phyloP scores from a whole-genome alignment of 2,113 vertebrate species.

The Pao palembangensis region DNA sequence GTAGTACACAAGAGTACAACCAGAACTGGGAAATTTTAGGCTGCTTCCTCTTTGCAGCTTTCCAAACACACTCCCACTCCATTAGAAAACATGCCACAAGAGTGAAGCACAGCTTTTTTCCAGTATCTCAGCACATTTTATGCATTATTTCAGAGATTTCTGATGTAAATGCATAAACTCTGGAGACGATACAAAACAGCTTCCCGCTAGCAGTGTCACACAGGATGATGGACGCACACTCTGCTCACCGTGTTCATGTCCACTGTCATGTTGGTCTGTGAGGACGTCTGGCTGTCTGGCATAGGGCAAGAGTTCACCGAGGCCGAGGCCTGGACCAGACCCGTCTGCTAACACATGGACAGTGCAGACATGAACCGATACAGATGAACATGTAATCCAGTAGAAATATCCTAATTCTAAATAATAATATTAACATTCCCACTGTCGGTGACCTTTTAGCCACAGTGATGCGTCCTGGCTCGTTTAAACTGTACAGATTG shows the following conservation, averaged over 20 bases:
- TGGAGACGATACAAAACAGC: not conserved
- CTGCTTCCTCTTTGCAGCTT: constrained; percentile 42
- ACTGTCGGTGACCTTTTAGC: no score
- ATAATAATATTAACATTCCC: no score
- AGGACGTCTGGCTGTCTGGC: constrained; percentile 78
- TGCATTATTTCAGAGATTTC: not conserved
- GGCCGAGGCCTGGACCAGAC: constrained; percentile 78
- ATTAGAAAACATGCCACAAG: constrained; percentile 31
- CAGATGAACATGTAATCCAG: not conserved
- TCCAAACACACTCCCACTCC: constrained; percentile 46
- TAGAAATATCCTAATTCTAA: no score
- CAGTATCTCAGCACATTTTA: not conserved
- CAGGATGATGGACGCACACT: no score
- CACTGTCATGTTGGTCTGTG: constrained; percentile 80
- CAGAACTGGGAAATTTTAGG: constrained; percentile 34
- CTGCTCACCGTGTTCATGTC: constrained; percentile 86
- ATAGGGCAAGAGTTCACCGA: constrained; percentile 75
- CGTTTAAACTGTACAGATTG: no score
- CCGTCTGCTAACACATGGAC: constrained; percentile 47
- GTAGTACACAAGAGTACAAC: not conserved
- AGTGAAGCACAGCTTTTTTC: constrained; percentile 22
- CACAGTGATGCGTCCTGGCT: no score
- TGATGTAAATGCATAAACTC: not conserved
- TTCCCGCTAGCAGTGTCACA: no score
- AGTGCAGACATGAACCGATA: constrained; percentile 13